These are phyloP conservation scores for Cyphomyrmex costatus DNA, from an alignment of 1,140 invertebrate genomes.

Conservation along the genomic window DNA sequence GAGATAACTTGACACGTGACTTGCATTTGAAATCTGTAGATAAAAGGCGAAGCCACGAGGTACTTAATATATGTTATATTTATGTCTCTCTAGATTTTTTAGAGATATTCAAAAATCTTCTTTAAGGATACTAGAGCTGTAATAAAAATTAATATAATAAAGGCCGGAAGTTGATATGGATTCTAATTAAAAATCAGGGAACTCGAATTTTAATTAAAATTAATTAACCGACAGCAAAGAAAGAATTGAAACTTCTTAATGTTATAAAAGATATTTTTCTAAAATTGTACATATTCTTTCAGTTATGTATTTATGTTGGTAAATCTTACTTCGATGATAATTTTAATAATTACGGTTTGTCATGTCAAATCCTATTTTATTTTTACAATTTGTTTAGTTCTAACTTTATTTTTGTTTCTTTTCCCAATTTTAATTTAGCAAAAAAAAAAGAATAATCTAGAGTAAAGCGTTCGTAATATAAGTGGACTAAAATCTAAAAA, in stretches of 20 bases:
- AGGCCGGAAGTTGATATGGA: neutral
- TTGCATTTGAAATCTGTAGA: conserved; percentile 9
- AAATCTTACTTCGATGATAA: neutral
- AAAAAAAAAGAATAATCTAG: neutral
- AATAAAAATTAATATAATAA: conserved; percentile 3
- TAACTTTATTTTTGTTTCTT: neutral
- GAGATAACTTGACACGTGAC: conserved; percentile 45
- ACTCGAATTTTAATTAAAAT: neutral
- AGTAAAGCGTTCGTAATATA: neutral
- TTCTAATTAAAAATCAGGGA: neutral
- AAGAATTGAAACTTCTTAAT: neutral
- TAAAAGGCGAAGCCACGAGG: neutral
- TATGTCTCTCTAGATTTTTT: neutral
- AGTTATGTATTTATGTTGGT: neutral
- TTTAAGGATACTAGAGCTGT: neutral
- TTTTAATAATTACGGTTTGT: neutral
- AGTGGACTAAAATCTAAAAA: neutral
- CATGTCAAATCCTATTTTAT: neutral
- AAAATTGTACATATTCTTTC: neutral
- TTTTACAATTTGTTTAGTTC: neutral
- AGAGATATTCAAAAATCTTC: neutral
- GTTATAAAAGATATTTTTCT: neutral
- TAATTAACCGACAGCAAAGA: neutral
- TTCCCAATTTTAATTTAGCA: neutral
- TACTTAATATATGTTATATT: conserved; percentile 6